Evolutionary conservation across 1,140 invertebrate genomes (phyloP).

Genomic region (Drosophila setifemur): DNA sequence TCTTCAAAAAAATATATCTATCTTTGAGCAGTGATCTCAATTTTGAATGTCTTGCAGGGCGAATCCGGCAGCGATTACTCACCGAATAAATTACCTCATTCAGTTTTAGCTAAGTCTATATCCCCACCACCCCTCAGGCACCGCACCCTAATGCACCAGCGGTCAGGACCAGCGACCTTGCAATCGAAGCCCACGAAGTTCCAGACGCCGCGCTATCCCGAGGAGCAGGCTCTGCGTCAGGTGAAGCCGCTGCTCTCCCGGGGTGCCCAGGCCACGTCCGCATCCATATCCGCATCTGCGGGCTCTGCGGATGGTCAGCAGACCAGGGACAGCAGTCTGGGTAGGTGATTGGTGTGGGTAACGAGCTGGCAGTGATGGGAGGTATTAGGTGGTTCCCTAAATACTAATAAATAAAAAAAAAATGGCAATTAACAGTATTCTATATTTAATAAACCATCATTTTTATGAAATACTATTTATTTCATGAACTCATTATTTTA

Average conservation of each 20-base stretch:
- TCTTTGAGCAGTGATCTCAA: not conserved
- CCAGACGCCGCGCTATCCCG: conserved; percentile 80
- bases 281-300: conserved; percentile 3
- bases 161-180: conserved; percentile 76
- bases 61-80: conserved; percentile 83
- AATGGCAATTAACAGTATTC: too few relatives aligned
- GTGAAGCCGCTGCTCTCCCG: conserved; percentile 71
- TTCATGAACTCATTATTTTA: too few relatives aligned
- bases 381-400: too few relatives aligned
- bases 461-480: too few relatives aligned
- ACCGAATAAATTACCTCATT: conserved; percentile 83
- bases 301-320: conserved; percentile 54
- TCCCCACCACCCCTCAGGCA: conserved; percentile 82
- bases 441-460: too few relatives aligned
- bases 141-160: conserved; percentile 80
- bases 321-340: conserved; percentile 80
- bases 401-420: too few relatives aligned
- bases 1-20: not conserved
- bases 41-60: conserved; percentile 49
- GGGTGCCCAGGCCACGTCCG: conserved; percentile 4
- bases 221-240: conserved; percentile 76
- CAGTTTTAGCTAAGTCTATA: conserved; percentile 82
- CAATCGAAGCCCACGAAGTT: conserved; percentile 81
- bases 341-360: conserved; percentile 43
- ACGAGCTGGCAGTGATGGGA: not conserved